Evolutionary conservation across 2,888 invertebrate species (phyloP), one percentile per base, ranked within the genome.

Genomic region (Salticus scenicus): DNA sequence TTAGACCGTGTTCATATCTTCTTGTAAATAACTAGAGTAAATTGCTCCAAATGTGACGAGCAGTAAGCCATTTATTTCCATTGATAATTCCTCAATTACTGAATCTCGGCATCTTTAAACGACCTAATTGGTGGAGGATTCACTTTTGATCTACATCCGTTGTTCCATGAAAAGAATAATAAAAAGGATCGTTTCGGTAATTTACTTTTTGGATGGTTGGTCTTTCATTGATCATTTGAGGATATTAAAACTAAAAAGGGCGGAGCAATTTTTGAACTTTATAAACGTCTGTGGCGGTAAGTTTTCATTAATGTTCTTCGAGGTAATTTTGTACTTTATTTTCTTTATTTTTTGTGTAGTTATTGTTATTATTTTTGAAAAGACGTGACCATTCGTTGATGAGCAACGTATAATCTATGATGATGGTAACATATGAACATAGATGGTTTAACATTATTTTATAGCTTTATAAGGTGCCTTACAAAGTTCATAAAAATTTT

Each of bases 81-180:
- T 14, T 71, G 81, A 74, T 74, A 74, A 81, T 66, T 81, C 66
- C 31, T 31, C 66, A 31, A 66, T 31, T 66, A 31, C 30, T 14
- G 14, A 8, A n/a, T 5, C 28, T 66, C 66, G 30, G 30, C 66
- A 66, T 5, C 30, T n/a, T 66, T 20, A 33, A 67, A 67, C 37
- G 67, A 37, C 37, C 67, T 67, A 67, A 67, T 67, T 67, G 67
- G 10, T 10, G 37, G n/a, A 67, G 37, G 67, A 67, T 37, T 31
- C 67, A 37, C 67, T 67, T 67, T 24, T 37, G 20, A 67, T 37
- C 10, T n/a, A n/a, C 33, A 33, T 67, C 67, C 31, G 17, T 20
- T 20, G 17, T 67, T 57, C 57, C 57, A 57, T 57, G 57, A 57
- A 33, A 31, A 31, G 67, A 37, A 17, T n/a, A 67, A 33, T 8